Conservation (phyloP, 2,888 invertebrate genomes). For the Apotomis capreana region DNA sequence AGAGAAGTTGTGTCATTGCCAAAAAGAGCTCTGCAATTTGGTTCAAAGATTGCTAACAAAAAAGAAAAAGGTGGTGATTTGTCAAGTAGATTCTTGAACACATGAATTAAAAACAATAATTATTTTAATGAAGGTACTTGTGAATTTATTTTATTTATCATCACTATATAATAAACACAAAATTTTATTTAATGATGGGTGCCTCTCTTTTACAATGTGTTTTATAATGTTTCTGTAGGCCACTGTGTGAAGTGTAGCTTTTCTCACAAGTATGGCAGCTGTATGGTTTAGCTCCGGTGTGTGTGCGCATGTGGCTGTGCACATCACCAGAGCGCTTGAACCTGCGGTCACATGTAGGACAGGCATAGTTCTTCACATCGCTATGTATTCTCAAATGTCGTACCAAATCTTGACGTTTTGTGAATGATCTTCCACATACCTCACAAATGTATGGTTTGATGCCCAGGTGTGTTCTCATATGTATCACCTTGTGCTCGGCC, state of each 20-base stretch:
- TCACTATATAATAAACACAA: too few relatives aligned
- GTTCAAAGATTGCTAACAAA: constrained; percentile 95
- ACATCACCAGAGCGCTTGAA: constrained; percentile 57
- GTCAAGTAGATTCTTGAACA: constrained; percentile 77
- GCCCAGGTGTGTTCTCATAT: constrained; percentile 78
- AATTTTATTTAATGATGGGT: constrained; percentile 13
- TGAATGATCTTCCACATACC: constrained; percentile 66
- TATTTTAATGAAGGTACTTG: background rate
- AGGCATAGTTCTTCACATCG: constrained; percentile 54
- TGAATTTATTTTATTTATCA: background rate
- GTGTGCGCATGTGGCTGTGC: constrained; percentile 53
- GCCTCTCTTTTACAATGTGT: constrained; percentile 44
- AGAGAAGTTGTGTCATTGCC: constrained; percentile 86
- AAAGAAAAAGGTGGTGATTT: constrained; percentile 93
- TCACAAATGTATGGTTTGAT: constrained; percentile 77
- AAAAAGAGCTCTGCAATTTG: constrained; percentile 98
- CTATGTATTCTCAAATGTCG: constrained; percentile 57
- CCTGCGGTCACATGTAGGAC: constrained; percentile 50
- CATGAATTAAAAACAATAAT: constrained; percentile 14
- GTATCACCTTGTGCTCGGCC: constrained; percentile 71
- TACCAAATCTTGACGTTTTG: constrained; percentile 54
- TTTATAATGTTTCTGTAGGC: constrained; percentile 54
- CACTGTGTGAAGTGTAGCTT: constrained; percentile 55
- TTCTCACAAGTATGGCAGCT: constrained; percentile 52
- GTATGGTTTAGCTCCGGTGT: constrained; percentile 54